Conservation (phyloP, 2,113 vertebrate species). For the Machaerirhynchus nigripectus region DNA sequence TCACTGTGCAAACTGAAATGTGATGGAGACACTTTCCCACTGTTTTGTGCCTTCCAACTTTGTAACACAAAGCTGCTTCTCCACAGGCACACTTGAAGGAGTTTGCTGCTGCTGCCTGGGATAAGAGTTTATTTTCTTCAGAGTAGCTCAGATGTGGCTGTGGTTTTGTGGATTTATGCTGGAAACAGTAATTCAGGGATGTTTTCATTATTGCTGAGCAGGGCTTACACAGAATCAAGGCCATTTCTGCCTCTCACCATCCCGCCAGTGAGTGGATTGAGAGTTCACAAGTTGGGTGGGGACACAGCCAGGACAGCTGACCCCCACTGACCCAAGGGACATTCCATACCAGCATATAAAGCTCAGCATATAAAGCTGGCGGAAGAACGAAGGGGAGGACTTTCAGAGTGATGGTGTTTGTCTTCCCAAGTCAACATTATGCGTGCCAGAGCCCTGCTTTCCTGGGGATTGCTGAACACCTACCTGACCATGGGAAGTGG, state of each 20-base stretch:
- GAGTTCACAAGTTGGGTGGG: background rate
- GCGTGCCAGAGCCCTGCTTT: accelerated
- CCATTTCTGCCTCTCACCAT: background rate
- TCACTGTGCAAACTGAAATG: background rate
- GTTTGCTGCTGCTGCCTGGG: background rate
- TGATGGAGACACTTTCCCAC: background rate
- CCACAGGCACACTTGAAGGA: background rate
- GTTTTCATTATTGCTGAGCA: background rate
- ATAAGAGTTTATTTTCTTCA: background rate
- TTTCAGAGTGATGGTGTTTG: background rate
- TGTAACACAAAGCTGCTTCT: background rate
- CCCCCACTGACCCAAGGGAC: background rate
- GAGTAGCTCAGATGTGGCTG: background rate
- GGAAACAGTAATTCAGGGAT: background rate
- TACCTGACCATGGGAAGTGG: background rate
- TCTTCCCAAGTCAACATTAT: background rate
- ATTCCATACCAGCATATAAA: background rate
- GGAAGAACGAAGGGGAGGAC: background rate
- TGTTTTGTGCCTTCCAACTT: background rate
- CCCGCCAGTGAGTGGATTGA: background rate
- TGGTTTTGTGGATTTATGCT: background rate
- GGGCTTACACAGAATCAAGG: background rate
- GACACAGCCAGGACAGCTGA: background rate
- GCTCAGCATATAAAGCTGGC: background rate
- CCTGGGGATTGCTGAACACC: background rate